These are phyloP conservation scores for Drosophila glabriapex DNA, from an alignment of 2,888 invertebrate genomes.

Conservation along the genomic window DNA sequence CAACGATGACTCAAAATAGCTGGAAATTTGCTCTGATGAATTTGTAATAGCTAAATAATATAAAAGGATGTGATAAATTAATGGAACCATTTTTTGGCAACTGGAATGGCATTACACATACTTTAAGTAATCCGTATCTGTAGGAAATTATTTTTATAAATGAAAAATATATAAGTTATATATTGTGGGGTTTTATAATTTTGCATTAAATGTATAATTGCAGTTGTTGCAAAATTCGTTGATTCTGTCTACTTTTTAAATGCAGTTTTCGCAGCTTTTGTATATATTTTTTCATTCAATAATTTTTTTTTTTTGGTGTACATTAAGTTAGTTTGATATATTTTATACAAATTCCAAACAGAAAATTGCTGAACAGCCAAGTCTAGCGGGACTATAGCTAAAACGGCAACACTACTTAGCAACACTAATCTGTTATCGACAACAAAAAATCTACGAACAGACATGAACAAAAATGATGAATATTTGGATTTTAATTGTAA, in stretches of 20 bases:
- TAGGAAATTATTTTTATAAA: not conserved
- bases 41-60: not conserved
- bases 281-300: not conserved
- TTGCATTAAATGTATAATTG: not conserved
- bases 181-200: not conserved
- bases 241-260: not conserved
- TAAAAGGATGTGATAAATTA: not conserved
- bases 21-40: not conserved
- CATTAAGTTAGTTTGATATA: not conserved
- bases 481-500: not conserved
- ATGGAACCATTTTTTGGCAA: not conserved
- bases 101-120: not conserved
- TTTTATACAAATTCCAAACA: not conserved
- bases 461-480: not conserved
- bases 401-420: not conserved
- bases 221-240: not conserved
- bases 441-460: not conserved
- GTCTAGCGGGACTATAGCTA: not conserved
- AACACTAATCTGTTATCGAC: constrained; percentile 4
- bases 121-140: not conserved
- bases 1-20: not conserved
- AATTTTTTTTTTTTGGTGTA: not conserved
- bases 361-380: not conserved
- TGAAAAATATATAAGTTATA: too few species aligned
- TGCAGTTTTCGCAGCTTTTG: not conserved